Conservation (phyloP, 2,113 vertebrate genomes). For the Ovibos moschatus region DNA sequence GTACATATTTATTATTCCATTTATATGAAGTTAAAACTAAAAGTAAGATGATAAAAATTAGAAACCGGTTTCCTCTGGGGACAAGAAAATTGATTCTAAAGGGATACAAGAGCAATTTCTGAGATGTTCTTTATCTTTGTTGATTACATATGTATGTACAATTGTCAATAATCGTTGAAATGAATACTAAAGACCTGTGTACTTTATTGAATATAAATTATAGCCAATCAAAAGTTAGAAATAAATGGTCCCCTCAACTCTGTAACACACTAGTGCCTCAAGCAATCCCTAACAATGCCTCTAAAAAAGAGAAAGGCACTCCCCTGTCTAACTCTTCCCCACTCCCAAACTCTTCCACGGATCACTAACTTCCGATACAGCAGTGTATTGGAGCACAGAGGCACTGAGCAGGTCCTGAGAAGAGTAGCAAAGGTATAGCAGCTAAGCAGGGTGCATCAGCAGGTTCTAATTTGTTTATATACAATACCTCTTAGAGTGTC, state of each 20-base stretch:
- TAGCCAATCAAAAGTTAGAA: background rate
- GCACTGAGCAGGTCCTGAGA: background rate
- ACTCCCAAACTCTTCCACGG: background rate
- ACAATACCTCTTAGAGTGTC: background rate
- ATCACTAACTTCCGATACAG: no score
- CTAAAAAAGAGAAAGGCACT: background rate
- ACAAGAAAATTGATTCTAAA: background rate
- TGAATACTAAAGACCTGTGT: background rate
- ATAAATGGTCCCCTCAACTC: background rate
- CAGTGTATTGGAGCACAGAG: background rate
- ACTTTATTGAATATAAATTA: constrained; percentile 21
- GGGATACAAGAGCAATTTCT: background rate
- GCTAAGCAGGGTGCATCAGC: no score
- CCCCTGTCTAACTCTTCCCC: background rate
- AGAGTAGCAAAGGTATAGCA: background rate
- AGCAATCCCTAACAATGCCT: background rate
- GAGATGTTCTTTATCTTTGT: background rate
- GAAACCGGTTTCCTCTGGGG: background rate
- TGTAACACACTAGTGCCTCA: background rate
- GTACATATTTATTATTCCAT: background rate
- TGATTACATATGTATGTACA: background rate
- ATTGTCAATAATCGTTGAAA: background rate
- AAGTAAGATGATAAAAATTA: background rate
- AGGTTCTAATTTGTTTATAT: background rate
- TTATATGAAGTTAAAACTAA: background rate